Evolutionary conservation across 23 tunicate species (phyloP).

Genomic region (Clavelina lepadiformis): DNA sequence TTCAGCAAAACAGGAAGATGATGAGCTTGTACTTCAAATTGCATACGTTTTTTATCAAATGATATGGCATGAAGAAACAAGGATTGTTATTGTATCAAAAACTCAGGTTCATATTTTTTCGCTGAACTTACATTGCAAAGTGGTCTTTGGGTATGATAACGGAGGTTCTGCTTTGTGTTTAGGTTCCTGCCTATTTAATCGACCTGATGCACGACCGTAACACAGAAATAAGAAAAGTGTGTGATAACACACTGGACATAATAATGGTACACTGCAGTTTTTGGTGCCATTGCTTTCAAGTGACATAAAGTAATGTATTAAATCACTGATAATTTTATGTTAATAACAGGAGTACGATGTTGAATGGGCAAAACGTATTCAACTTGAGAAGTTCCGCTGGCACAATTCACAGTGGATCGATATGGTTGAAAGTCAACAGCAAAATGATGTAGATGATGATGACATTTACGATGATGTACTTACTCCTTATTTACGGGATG

Average conservation of each 20-base stretch:
- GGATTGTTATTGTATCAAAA: constrained; percentile 69
- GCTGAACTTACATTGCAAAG: not conserved
- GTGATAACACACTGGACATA: constrained; percentile 96
- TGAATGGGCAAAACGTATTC: constrained; percentile 81
- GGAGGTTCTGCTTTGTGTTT: not conserved
- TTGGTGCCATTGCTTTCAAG: not conserved
- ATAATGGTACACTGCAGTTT: constrained; percentile 57
- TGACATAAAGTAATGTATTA: not conserved
- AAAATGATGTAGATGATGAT: constrained; percentile 44
- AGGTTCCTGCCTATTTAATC: constrained; percentile 96
- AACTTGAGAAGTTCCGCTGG: constrained; percentile 86
- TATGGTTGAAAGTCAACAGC: constrained; percentile 84
- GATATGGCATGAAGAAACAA: constrained; percentile 95
- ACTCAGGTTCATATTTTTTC: constrained; percentile 55
- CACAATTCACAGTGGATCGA: constrained; percentile 99
- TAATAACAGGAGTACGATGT: constrained; percentile 64
- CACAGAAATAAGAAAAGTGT: constrained; percentile 79
- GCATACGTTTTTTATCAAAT: constrained; percentile 96
- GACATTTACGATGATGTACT: constrained; percentile 44
- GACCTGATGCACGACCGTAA: constrained; percentile 98
- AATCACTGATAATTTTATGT: not conserved
- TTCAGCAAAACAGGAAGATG: constrained; percentile 95
- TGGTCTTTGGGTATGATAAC: not conserved
- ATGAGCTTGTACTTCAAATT: constrained; percentile 91
- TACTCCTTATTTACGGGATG: constrained; percentile 35